Evolutionary conservation across 2,113 vertebrate species (phyloP).

Genomic region (Cheirogaleus medius): DNA sequence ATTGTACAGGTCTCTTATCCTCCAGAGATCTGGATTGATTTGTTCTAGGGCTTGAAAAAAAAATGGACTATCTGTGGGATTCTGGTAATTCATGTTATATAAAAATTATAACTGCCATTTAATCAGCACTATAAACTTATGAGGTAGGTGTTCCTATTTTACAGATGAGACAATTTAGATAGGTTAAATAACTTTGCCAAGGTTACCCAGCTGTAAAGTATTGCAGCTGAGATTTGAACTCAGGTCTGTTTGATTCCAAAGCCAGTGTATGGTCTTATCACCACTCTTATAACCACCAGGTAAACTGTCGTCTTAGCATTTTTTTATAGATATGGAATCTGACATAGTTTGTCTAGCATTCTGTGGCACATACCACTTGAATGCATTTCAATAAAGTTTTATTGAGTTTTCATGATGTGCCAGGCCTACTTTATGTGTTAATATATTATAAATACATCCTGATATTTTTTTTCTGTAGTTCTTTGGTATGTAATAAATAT

Average conservation of each 20-base stretch:
- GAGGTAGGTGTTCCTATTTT: not conserved
- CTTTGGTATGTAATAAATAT: not conserved
- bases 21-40: not conserved
- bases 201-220: not conserved
- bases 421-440: not conserved
- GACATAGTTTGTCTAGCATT: not conserved
- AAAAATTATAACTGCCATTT: conserved; percentile 27
- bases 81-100: not conserved
- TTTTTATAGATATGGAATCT: conserved; percentile 25
- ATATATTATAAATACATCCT: not conserved
- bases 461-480: conserved; percentile 1
- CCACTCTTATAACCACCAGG: not conserved
- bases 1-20: not conserved
- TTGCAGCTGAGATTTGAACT: not conserved
- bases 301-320: not conserved
- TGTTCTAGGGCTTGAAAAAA: conserved; percentile 2
- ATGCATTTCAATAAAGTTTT: conserved; percentile 12
- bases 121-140: not conserved
- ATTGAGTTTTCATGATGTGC: not conserved
- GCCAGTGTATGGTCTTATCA: not conserved
- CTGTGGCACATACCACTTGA: not conserved
- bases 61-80: not conserved
- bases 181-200: conserved; percentile 7
- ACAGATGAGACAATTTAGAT: not conserved
- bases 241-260: not conserved